These are phyloP conservation scores for Cliona cf. orientalis DNA, from an alignment of 37 sponge, comb jelly and placozoan species.

Conservation along the genomic window DNA sequence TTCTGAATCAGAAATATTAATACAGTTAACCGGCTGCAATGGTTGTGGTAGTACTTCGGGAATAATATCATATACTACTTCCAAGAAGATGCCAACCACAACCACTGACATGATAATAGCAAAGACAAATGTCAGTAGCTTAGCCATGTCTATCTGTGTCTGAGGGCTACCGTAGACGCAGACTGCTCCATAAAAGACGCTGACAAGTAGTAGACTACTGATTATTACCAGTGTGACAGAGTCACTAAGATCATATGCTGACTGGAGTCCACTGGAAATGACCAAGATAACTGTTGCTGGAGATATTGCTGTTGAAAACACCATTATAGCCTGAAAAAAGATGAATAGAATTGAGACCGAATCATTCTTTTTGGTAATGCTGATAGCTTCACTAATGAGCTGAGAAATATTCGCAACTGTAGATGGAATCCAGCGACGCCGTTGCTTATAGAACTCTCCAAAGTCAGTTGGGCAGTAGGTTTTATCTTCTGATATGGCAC, in stretches of 20 bases:
- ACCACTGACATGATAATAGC: conserved; percentile 79
- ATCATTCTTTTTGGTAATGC: conserved; percentile 64
- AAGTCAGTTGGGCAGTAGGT: conserved; percentile 86
- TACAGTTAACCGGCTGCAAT: neutral
- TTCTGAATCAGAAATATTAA: neutral
- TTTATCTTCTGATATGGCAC: conserved; percentile 78
- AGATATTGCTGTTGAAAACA: conserved; percentile 77
- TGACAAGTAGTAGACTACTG: conserved; percentile 16
- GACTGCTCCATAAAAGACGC: conserved; percentile 51
- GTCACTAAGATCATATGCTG: conserved; percentile 27
- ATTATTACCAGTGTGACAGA: neutral
- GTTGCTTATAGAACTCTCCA: conserved; percentile 90
- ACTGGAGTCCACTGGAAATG: conserved; percentile 68
- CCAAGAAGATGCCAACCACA: conserved; percentile 53
- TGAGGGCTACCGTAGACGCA: conserved; percentile 57
- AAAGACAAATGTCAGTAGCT: conserved; percentile 75
- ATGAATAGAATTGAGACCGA: conserved; percentile 76
- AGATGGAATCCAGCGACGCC: conserved; percentile 89
- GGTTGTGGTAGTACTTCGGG: neutral
- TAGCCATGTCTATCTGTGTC: conserved; percentile 72
- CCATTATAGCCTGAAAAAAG: conserved; percentile 73
- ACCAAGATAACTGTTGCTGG: conserved; percentile 86
- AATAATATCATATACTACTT: conserved; percentile 28
- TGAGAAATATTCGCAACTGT: conserved; percentile 84
- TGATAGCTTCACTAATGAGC: conserved; percentile 43